A percentile compares a stretch with the other conserved stretches of the same genome.
Conservation (phyloP, 2,113 vertebrate species). For the Thymallus thymallus region DNA sequence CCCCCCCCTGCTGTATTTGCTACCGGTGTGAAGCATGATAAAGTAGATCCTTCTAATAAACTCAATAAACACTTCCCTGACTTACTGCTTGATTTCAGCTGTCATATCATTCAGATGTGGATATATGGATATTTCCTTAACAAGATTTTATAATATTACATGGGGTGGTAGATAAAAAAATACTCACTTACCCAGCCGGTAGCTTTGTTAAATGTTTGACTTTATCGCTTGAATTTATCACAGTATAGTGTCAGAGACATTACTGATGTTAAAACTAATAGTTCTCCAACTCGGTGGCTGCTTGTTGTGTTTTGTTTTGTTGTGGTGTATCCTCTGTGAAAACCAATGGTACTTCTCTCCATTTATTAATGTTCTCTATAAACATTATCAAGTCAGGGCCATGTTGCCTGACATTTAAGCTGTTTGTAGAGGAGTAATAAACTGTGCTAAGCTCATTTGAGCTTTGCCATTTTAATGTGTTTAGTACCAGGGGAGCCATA, state of each 20-base stretch:
- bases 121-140: no score
- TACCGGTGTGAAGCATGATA: constrained; percentile 1
- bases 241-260: no score
- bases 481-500: constrained; percentile 57
- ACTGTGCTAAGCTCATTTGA: constrained; percentile 64
- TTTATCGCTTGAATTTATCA: no score
- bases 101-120: background rate
- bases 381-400: constrained; percentile 57
- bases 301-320: constrained; percentile 45
- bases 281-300: background rate
- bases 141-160: no score
- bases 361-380: constrained; percentile 42
- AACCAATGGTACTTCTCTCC: constrained; percentile 50
- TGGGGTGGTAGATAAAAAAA: no score
- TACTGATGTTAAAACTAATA: background rate
- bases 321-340: constrained; percentile 25
- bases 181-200: no score
- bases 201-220: no score
- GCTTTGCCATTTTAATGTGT: constrained; percentile 63
- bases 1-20: background rate
- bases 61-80: background rate
- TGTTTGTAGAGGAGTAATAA: constrained; percentile 69
- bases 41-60: background rate
- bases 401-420: constrained; percentile 61
- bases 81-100: background rate